Base-by-base conservation (phyloP, 2,113 vertebrate genomes). In the Dipodomys merriami region DNA sequence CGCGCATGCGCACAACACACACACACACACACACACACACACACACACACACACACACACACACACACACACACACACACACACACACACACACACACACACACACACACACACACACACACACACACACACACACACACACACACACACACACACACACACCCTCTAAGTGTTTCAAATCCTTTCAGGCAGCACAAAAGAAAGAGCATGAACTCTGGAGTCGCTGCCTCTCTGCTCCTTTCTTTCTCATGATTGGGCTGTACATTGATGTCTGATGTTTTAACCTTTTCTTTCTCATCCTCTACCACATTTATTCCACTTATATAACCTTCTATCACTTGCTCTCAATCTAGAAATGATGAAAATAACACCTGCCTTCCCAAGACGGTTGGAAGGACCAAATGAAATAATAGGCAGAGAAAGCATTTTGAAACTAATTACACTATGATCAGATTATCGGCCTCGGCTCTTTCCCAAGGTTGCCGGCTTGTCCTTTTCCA, bases 401-500 rank as follows among this genome's bases (percentile, higher is more conserved):
- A 80, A 72, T 67, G 76, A 91, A 86, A 86, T 39, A 67, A 7
- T 3, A 77, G 68, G 18, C 23, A 78, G 27, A 91, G 89, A 22
- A 88, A 87, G 49, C 33, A 35, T 84, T 87, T 82, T 93, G 78
- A 84, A 93, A 91, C 80, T 44, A 91, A 90, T 67, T 64, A 79
- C 27, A 39, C 78, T 62, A 64, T 44, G 80, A 20, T 62, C 67
- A 73, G 49, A 64, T 23, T 53, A 35, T 83, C 91, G 46, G 16
- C n/a, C 76, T 57, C 73, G 25, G 68, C 22, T 49, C 35, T 9
- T 9, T 60, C 44, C 10, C 19, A 39, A 76, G 20, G 23, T 83
- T 46, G 33, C 53, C 30, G 44, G 73, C 44, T 49, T 72, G 39
- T 49, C 80, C 88, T n/a, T 23, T 39, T 67, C 68, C 27, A 53